phyloP scores from a whole-genome alignment of 2,888 invertebrate genomes.

The Drosophila leonis region DNA sequence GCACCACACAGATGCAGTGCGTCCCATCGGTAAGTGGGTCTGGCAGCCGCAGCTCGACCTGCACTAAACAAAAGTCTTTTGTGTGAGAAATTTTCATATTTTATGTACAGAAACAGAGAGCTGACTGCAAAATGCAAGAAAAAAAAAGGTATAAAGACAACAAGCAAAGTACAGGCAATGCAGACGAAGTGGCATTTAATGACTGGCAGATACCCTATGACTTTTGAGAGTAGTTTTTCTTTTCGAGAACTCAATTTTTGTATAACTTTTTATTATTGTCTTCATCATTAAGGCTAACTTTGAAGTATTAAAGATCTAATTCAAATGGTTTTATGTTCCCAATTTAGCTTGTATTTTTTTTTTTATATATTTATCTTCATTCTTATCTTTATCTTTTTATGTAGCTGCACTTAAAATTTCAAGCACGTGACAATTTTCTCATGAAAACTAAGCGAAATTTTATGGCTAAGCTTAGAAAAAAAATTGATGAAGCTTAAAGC shows the following conservation, averaged over 20 bases:
- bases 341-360: neutral
- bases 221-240: neutral
- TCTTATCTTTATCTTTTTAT: neutral
- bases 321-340: neutral
- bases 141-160: slow-evolving; percentile 18
- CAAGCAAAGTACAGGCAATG: slow-evolving; percentile 1
- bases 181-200: too few species aligned
- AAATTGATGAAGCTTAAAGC: neutral
- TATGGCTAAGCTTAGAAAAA: too few species aligned
- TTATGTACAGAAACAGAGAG: slow-evolving; percentile 61
- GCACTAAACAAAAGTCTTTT: slow-evolving; percentile 73
- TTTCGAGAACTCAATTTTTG: neutral
- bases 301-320: neutral
- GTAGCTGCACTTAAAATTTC: too few species aligned
- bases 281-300: neutral
- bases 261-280: neutral
- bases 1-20: slow-evolving; percentile 44
- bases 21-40: slow-evolving; percentile 53
- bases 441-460: neutral
- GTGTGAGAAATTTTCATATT: slow-evolving; percentile 74
- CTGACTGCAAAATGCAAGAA: slow-evolving; percentile 29
- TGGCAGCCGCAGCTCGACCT: slow-evolving; percentile 60
- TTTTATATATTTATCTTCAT: neutral
- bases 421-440: neutral
- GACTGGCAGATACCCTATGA: neutral